Evolutionary conservation across 64 coral and sea anemone genomes (phyloP).

Genomic region (Actinia tenebrosa): DNA sequence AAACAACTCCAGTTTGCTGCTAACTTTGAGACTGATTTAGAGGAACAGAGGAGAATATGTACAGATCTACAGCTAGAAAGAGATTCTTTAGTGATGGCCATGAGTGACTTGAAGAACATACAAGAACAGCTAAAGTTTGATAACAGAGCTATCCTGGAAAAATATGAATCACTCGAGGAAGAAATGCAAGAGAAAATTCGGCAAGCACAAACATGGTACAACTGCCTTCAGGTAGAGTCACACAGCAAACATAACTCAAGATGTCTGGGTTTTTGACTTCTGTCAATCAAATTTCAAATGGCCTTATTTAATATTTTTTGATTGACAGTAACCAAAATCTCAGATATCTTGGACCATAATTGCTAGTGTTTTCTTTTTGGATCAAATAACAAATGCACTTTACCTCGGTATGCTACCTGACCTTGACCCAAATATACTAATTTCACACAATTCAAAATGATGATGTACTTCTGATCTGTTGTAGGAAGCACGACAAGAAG

Average conservation of each 20-base stretch:
- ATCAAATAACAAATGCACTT: no score
- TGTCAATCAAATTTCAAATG: no score
- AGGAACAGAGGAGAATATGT: constrained; percentile 62
- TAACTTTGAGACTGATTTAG: constrained; percentile 62
- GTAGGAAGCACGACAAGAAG: constrained; percentile 81
- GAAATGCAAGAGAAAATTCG: constrained; percentile 83
- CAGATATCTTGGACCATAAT: no score
- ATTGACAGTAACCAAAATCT: no score
- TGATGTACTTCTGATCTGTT: not conserved
- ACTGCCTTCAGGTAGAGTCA: constrained; percentile 61
- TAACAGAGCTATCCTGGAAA: constrained; percentile 57
- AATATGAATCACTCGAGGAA: constrained; percentile 57
- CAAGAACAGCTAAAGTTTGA: constrained; percentile 77
- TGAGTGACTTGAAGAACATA: constrained; percentile 65
- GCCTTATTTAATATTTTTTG: no score
- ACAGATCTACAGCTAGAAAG: constrained; percentile 57
- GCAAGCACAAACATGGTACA: constrained; percentile 84
- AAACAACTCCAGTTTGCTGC: constrained; percentile 76
- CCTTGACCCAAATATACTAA: no score
- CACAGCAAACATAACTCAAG: not conserved
- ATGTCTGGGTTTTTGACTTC: no score
- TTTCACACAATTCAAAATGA: no score
- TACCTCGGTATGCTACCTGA: no score
- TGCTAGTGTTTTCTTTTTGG: no score
- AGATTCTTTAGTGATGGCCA: constrained; percentile 57